Evolutionary conservation across 2,888 invertebrate species (phyloP).

Genomic region (Deilephila porcellus): DNA sequence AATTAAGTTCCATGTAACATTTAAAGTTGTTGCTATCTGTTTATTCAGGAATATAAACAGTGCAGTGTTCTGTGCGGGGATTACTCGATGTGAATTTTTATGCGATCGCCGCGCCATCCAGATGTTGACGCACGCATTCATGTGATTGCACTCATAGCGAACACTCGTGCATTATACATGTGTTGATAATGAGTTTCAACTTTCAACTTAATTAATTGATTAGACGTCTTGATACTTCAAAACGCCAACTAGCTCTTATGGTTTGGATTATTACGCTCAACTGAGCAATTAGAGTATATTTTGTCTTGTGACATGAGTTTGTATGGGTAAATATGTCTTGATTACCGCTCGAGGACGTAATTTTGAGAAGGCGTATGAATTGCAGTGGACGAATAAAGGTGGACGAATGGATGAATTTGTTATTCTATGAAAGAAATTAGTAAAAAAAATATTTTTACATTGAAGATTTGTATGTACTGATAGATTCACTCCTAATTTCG

Average conservation of each 20-base stretch:
- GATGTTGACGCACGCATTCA: not conserved
- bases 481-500: no score
- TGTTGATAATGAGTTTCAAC: constrained; percentile 1
- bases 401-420: no score
- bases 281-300: no score
- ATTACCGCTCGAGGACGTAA: no score
- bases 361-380: no score
- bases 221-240: not conserved
- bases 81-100: not conserved
- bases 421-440: no score
- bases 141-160: not conserved
- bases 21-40: not conserved
- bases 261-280: no score
- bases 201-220: constrained; percentile 1
- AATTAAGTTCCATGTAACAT: not conserved
- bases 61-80: not conserved
- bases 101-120: not conserved
- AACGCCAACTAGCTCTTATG: not conserved
- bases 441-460: no score
- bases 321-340: no score
- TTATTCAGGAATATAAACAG: constrained; percentile 5
- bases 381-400: no score
- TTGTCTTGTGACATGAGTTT: no score
- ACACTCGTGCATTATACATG: not conserved
- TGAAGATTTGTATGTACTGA: no score